phyloP scores from a whole-genome alignment of 2,797 vertebrate species.

The Chanos chanos region DNA sequence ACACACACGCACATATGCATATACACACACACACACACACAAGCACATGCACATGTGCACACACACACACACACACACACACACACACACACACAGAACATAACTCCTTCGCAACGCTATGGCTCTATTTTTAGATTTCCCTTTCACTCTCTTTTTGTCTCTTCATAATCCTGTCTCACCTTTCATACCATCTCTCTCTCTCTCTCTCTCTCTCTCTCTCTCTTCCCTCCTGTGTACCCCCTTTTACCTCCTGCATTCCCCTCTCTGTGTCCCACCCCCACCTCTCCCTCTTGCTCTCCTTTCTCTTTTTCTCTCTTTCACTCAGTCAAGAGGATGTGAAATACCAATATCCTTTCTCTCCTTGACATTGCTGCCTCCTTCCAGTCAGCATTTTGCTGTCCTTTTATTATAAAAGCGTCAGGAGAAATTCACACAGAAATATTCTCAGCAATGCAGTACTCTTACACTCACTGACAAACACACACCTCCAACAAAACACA shows the following conservation, averaged over 20 bases:
- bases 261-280: background rate
- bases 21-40: background rate
- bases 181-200: background rate
- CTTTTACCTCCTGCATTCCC: background rate
- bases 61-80: constrained; percentile 12
- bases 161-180: too few relatives aligned
- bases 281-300: background rate
- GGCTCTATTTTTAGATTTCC: background rate
- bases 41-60: background rate
- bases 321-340: constrained; percentile 38
- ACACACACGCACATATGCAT: constrained; percentile 9
- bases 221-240: background rate
- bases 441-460: constrained; percentile 33
- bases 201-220: background rate
- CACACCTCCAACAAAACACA: too few relatives aligned
- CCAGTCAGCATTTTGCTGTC: constrained; percentile 38
- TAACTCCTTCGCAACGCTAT: too few relatives aligned
- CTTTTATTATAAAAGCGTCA: constrained; percentile 34
- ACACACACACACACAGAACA: background rate
- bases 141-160: background rate
- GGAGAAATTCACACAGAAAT: constrained; percentile 33
- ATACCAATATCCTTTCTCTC: constrained; percentile 31
- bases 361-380: constrained; percentile 38
- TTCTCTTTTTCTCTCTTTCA: background rate
- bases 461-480: background rate